Conservation (phyloP, 2,797 vertebrate genomes). For the Cyprinella venusta region DNA sequence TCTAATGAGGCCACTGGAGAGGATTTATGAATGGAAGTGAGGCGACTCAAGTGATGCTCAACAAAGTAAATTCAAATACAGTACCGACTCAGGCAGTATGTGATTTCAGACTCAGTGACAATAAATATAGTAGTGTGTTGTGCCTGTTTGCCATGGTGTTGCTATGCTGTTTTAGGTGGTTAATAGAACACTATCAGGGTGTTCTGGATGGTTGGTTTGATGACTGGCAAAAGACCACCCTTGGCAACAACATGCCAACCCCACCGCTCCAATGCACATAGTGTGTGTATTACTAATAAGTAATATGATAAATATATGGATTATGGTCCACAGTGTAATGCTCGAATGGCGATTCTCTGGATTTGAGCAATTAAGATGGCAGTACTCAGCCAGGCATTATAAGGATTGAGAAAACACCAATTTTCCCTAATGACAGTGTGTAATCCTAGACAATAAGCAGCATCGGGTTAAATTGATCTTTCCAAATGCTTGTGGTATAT, state of each 20-base stretch:
- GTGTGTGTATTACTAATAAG: neutral
- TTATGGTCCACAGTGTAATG: neutral
- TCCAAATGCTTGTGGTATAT: constrained; percentile 5
- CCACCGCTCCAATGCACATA: too few relatives aligned
- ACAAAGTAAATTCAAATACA: neutral
- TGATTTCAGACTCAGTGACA: too few relatives aligned
- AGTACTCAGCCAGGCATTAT: constrained; percentile 15
- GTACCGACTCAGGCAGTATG: too few relatives aligned
- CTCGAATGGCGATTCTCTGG: neutral
- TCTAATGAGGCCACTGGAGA: too few relatives aligned
- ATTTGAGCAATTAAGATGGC: neutral
- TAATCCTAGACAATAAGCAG: constrained; percentile 32
- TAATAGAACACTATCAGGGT: neutral
- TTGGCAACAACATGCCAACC: too few relatives aligned
- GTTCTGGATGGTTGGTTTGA: neutral
- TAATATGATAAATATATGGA: neutral
- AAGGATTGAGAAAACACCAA: constrained; percentile 14
- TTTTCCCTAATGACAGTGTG: constrained; percentile 6
- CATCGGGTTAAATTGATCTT: constrained; percentile 36
- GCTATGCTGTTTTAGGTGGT: neutral
- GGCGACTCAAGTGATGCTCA: too few relatives aligned
- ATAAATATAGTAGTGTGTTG: neutral
- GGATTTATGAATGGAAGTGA: too few relatives aligned
- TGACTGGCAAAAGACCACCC: neutral
- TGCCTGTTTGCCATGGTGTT: neutral